Conservation (phyloP, 2,888 invertebrate species). For the Eumacrocentrus americanus region DNA sequence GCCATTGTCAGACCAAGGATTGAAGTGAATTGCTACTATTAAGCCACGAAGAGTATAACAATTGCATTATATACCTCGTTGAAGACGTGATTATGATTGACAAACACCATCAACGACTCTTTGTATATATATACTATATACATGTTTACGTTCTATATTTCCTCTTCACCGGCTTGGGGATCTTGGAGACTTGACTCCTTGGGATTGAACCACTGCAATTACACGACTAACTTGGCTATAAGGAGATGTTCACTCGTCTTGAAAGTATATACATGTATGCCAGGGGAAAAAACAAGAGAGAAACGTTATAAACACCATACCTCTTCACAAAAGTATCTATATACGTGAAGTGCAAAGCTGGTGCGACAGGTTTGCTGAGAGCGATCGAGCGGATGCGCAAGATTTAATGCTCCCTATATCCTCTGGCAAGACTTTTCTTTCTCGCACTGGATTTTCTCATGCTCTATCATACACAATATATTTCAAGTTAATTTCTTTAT, state of each 20-base stretch:
- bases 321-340: background rate
- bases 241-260: constrained; percentile 23
- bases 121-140: background rate
- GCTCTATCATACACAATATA: too few species aligned
- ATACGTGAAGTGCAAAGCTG: background rate
- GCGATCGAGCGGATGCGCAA: constrained; percentile 26
- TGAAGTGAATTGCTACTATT: background rate
- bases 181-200: constrained; percentile 19
- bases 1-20: background rate
- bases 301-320: constrained; percentile 17
- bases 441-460: constrained; percentile 13
- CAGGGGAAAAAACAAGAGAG: background rate
- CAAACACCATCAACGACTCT: background rate
- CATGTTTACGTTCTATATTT: background rate
- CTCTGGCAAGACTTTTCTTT: background rate
- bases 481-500: constrained; percentile 24
- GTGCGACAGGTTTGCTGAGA: constrained; percentile 24
- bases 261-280: background rate
- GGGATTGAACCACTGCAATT: constrained; percentile 33
- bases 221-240: constrained; percentile 18
- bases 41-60: background rate
- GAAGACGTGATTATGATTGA: background rate
- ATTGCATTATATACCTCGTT: background rate
- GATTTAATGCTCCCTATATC: constrained; percentile 22
- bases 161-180: background rate